phyloP scores from a whole-genome alignment of 2,797 vertebrate genomes.

The Acrossocheilus wenchowensis region DNA sequence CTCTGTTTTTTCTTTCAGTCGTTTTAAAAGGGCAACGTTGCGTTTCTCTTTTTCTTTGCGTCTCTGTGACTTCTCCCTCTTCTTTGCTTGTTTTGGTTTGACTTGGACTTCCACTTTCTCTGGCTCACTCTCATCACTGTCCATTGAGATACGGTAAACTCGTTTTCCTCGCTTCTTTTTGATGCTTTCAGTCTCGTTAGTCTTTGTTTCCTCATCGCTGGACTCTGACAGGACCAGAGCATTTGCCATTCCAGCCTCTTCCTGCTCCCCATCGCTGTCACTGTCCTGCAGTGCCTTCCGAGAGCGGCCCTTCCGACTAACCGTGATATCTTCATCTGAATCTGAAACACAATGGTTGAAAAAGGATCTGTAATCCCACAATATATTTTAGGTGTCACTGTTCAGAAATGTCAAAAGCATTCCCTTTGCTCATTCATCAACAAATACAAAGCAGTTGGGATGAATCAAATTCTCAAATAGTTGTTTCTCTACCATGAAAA shows the following conservation, averaged over 20 bases:
- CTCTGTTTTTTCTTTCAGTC: constrained; percentile 75
- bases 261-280: constrained; percentile 85
- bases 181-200: not conserved
- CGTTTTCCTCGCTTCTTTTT: constrained; percentile 61
- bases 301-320: constrained; percentile 79
- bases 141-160: constrained; percentile 66
- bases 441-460: not conserved
- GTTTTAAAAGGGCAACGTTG: constrained; percentile 72
- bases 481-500: not conserved
- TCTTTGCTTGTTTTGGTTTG: constrained; percentile 55
- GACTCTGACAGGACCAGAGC: constrained; percentile 73
- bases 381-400: not conserved
- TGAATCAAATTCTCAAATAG: not conserved
- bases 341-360: constrained; percentile 70
- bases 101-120: constrained; percentile 59
- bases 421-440: not conserved
- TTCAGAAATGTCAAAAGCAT: not conserved
- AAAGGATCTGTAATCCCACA: not conserved
- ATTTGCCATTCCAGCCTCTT: constrained; percentile 58
- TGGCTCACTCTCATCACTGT: constrained; percentile 79
- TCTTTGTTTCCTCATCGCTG: constrained; percentile 68
- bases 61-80: constrained; percentile 74
- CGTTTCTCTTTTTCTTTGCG: constrained; percentile 75
- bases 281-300: constrained; percentile 87
- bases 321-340: constrained; percentile 85